Percentiles rank a stretch among this genome's conserved stretches.
Conservation (phyloP, 2,113 vertebrate species). For the Boulengeromyrus knoepffleri region DNA sequence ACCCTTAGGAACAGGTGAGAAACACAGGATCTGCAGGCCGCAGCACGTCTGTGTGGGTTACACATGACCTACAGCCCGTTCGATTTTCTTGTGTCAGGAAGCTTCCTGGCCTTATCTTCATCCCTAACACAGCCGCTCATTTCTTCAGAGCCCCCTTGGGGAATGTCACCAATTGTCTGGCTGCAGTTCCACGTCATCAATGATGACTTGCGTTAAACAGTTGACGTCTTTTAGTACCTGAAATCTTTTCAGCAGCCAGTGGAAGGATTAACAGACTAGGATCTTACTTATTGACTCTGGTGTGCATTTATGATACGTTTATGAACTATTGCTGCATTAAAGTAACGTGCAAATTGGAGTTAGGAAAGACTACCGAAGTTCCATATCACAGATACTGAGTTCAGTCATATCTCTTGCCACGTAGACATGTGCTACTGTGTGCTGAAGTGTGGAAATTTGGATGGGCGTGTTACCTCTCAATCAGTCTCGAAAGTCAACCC, state of each 20-base stretch:
- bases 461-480: neutral
- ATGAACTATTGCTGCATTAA: neutral
- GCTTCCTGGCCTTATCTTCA: neutral
- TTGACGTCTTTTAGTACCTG: neutral
- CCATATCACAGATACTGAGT: neutral
- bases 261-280: neutral
- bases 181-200: neutral
- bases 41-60: neutral
- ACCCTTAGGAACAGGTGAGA: neutral
- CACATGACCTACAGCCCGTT: neutral
- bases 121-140: neutral
- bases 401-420: neutral
- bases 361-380: neutral
- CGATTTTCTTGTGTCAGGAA: neutral
- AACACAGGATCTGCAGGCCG: neutral
- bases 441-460: neutral
- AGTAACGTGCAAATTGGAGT: neutral
- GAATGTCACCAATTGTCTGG: neutral
- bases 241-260: neutral
- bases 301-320: neutral
- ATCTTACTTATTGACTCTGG: neutral
- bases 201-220: neutral
- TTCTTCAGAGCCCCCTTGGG: neutral
- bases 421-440: neutral
- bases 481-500: neutral